Evolutionary conservation across 2,888 invertebrate genomes (phyloP), one percentile per base, ranked within the genome.

Genomic region (Campaea margaritaria): DNA sequence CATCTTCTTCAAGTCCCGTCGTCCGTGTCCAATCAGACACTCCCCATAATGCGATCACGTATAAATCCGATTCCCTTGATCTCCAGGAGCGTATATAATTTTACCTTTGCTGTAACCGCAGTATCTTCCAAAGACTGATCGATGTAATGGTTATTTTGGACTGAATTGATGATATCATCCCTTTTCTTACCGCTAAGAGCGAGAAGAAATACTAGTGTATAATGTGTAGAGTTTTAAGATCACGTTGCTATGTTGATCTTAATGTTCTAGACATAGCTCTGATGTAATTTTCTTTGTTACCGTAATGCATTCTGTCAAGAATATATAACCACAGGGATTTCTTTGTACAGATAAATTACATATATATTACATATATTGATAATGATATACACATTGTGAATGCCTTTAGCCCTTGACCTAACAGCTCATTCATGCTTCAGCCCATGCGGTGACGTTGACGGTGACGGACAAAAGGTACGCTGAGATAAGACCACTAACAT

Each of bases 21-120:
- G 64, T 69, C 79, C 81, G 77, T 79, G 80, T 79, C 87, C 76
- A 84, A 87, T 87, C 76, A 77, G 59, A 81, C 83, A 82, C 79
- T 79, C 72, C 69, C 64, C 66, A 71, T 81, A 79, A 84, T 82
- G 79, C 71, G 75, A 70, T 77, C 82, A 79, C 82, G 82, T 82
- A 76, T 73, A 69, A 73, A 74, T 74, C 66, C 65, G 70, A 76
- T 78, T 76, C 74, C 73, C 67, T 62, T 58, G 62, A 67, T 62
- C 63, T 66, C 61, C 62, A 63, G 54, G 53, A 50, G 62, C 21
- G 68, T 57, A 31, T 55, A 55, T 54, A 68, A 67, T 69, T 61
- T 51, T 66, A 66, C 48, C 65, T 67, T 68, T 68, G 45, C 45
- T 16, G 64, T 64, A 65, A 67, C 62, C 62, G 54, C 64, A 65